Evolutionary conservation across 2,888 invertebrate genomes (phyloP), one percentile per base, ranked within the genome.

Genomic region (Noctua janthina): DNA sequence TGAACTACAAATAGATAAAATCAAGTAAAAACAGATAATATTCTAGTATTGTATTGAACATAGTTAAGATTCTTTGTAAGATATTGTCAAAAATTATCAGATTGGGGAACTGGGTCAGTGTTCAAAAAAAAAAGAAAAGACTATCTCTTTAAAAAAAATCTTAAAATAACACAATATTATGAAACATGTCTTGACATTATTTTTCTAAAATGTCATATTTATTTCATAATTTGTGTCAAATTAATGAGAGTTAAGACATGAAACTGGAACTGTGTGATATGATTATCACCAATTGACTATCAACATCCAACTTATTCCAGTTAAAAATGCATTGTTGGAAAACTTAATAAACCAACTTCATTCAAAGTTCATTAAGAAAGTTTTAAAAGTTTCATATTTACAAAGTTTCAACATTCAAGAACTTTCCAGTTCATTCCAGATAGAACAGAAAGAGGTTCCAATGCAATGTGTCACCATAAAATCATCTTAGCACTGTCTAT

Each of bases 1-100:
- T 35, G 4, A 46, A 35, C 15, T 76, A n/a, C 8, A 75, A 35
- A 11, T 29, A 54, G n/a, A 75, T 71, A 51, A 39, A 23, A 71
- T 56, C 29, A 29, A 54, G 15, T 43, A 54, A 51, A 54, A 29
- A 72, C 75, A 29, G 29, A 68, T 56, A 56, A 46, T 72, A n/a
- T 11, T 46, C 1, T 11, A 59, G 20, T 35, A n/a, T 20, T 35
- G 8, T 10, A 20, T 35, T 17, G 39, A 68, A 69, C 15, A 13
- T 29, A 20, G 69, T 67, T 10, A 54, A 20, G 20, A 74, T 69
- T 51, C n/a, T 49, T 39, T 76, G 82, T 81, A n/a, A 54, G 69
- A 75, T 75, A 62, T 46, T 54, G 17, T 82, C 69, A 29, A 51
- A 67, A 68, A 76, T 76, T 70, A 81, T 69, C 54, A 49, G 29